Base-by-base conservation (phyloP, 2,113 vertebrate species). In the Hypanus sabinus region DNA sequence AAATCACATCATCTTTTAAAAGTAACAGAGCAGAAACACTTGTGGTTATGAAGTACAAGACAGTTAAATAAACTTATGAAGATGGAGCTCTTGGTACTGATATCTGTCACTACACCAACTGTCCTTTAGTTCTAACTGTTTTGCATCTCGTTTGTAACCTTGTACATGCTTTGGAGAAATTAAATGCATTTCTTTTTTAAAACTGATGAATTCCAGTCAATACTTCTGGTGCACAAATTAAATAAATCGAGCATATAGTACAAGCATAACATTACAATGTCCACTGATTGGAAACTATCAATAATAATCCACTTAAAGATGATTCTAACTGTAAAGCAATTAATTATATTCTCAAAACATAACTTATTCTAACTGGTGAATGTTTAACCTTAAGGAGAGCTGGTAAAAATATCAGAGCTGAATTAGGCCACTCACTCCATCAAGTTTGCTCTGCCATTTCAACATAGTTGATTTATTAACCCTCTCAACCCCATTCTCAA, bases 1-100 rank as follows among this genome's bases (percentile, higher is more conserved):
- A 90, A 90, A 90, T 90, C 60, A 90, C 60, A 33, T n/a, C 30
- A 68, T 14, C 60, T 7, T 90, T 33, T 65, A 62, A 90, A 65
- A 90, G 60, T 90, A 87, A 65, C 85, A 65, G 85, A 16, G n/a
- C 60, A 90, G 85, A 90, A 90, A 65, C n/a, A 62, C 85, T 90
- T 65, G 85, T 33, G 60, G 85, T 90, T 90, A 68, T 90, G 85
- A 68, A 90, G 85, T 90, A 16, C 85, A 90, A 65, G 85, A 65
- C 85, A 90, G 30, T 20, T 16, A 65, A 65, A 62, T 65, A 65
- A 90, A 90, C 85, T 65, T 65, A 90, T 90, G 85, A 90, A 90
- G 85, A 90, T 90, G 85, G 62, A 68, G 85, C 85, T 68, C n/a
- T 90, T 60, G 33, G 30, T 65, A 33, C 30, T 65, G 85, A 65